These are phyloP conservation scores for Drosophila pseudotalamancana DNA, from an alignment of 2,888 invertebrate species.

Conservation along the genomic window DNA sequence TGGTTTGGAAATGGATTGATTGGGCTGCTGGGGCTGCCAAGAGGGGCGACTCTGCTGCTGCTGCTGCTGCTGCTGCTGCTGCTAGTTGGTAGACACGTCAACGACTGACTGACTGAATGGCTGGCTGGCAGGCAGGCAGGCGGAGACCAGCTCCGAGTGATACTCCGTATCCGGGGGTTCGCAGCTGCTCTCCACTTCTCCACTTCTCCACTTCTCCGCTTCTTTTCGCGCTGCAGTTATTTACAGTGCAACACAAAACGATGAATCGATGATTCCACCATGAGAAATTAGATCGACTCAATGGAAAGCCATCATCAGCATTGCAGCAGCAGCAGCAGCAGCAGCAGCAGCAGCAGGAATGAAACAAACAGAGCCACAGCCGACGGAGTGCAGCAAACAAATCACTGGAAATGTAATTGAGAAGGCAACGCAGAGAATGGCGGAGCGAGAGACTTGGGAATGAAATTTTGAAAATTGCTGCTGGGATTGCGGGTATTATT, in stretches of 20 bases:
- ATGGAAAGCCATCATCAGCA: slow-evolving; percentile 72
- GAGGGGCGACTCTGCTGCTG: slow-evolving; percentile 17
- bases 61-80: too few species aligned
- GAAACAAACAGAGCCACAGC: slow-evolving; percentile 39
- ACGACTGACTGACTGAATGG: slow-evolving; percentile 26
- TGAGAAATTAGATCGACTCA: slow-evolving; percentile 80
- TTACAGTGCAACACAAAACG: slow-evolving; percentile 71
- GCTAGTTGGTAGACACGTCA: slow-evolving; percentile 43
- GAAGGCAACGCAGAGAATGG: slow-evolving; percentile 17
- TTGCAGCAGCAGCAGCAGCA: slow-evolving; percentile 43
- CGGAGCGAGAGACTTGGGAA: slow-evolving; percentile 64
- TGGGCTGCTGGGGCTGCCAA: slow-evolving; percentile 42
- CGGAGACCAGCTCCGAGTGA: slow-evolving; percentile 9
- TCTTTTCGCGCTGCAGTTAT: slow-evolving; percentile 59
- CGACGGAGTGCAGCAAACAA: slow-evolving; percentile 59
- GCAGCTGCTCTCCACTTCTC: slow-evolving; percentile 3
- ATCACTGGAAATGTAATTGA: slow-evolving; percentile 65
- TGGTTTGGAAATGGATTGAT: slow-evolving; percentile 59
- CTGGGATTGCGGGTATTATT: slow-evolving; percentile 78
- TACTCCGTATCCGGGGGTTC: slow-evolving; percentile 45
- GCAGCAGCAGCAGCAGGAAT: slow-evolving; percentile 33
- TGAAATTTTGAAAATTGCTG: slow-evolving; percentile 80
- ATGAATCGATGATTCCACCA: slow-evolving; percentile 80
- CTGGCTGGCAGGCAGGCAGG: slow-evolving; percentile 1
- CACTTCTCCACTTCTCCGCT: too few species aligned